Base-by-base conservation (phyloP, 1,140 invertebrate species). In the Dermatophagoides farinae region DNA sequence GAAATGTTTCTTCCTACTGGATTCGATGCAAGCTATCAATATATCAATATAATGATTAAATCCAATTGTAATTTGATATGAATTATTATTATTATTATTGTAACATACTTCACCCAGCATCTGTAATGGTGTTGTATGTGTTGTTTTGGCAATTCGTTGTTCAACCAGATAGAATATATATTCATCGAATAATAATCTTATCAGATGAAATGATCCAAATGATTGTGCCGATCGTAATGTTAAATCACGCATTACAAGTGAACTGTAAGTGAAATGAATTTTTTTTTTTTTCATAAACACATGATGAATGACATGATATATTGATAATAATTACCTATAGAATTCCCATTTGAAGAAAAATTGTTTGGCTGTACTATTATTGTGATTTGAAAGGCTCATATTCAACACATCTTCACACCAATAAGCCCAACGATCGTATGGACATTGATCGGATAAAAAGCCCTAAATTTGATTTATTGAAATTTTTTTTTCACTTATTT, bases 121-220 rank as follows among this genome's bases (percentile, higher is more conserved):
- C 44, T 65, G 57, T 14, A 97, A 95, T 47, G 89, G 87, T 58
- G 91, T 89, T 66, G 86, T 83, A 44, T 83, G 83, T 43, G 83
- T 85, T 31, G 87, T 87, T 68, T 84, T 78, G 22, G 95, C 93
- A 25, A 98, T 89, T 72, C 89, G 84, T 71, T 93, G 87, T 74
- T 98, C 95, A 65, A 99, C 88, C 64, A 97, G 77, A 73, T 95
- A 97, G 76, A 95, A 95, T 85, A 99, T 95, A 71, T 97, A 99
- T 72, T 99, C 96, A 72, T 98, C 93, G 72, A 93, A 97, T 22
- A 98, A 77, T 64, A 98, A 76, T 49, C 93, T 82, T 68, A 99
- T 93, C 50, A 99, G 78, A 77, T 99, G 96, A 75, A 99, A 99
- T 60, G 90, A 96, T 41, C 95, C 96, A 76, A 99, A 98, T 71